Conservation (phyloP, 2,113 vertebrate genomes). For the Synchiropus splendidus region DNA sequence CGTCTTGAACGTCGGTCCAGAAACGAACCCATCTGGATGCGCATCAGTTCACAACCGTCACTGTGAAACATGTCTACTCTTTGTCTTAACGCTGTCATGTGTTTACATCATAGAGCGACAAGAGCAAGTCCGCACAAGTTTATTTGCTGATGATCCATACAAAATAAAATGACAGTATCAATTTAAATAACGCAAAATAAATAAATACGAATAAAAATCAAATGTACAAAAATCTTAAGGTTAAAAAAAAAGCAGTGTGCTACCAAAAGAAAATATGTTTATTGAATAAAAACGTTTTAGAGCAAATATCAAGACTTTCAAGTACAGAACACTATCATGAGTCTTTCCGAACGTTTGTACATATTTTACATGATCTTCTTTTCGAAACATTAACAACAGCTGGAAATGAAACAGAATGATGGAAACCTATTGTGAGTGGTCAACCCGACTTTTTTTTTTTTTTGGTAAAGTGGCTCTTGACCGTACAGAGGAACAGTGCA, state of each 20-base stretch:
- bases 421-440: neutral
- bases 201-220: constrained; percentile 64
- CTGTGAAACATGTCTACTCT: too few relatives aligned
- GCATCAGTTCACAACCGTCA: too few relatives aligned
- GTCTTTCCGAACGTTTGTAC: constrained; percentile 63
- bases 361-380: constrained; percentile 67
- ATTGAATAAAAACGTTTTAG: constrained; percentile 64
- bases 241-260: constrained; percentile 65
- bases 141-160: constrained; percentile 68
- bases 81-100: too few relatives aligned
- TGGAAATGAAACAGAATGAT: neutral
- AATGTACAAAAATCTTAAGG: constrained; percentile 65
- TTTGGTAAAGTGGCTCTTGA: too few relatives aligned
- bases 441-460: too few relatives aligned
- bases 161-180: constrained; percentile 66
- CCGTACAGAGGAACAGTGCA: constrained; percentile 62
- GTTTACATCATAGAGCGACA: too few relatives aligned
- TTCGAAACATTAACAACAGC: constrained; percentile 63
- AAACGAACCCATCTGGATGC: too few relatives aligned
- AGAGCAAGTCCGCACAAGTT: constrained; percentile 56
- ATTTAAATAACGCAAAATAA: constrained; percentile 63
- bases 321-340: constrained; percentile 67
- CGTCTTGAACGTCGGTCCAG: constrained; percentile 23
- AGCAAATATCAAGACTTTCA: constrained; percentile 68
- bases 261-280: constrained; percentile 64